phyloP scores from a whole-genome alignment of 2,888 invertebrate genomes.

The Leuctra nigra region DNA sequence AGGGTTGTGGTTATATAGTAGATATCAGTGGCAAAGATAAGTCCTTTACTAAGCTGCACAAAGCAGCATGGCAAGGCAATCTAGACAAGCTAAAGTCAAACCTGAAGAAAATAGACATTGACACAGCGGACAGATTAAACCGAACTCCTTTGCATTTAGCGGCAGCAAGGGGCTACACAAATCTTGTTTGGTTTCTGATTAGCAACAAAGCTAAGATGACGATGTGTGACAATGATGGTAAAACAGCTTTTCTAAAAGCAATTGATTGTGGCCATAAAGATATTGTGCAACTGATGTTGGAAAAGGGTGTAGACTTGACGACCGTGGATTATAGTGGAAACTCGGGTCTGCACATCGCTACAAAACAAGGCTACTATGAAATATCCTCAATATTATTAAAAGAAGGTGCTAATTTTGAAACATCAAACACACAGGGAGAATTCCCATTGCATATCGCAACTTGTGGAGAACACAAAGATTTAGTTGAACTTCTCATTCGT shows the following conservation, averaged over 20 bases:
- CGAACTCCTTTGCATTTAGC: conserved; percentile 36
- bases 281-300: conserved; percentile 33
- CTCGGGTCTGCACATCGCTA: conserved; percentile 34
- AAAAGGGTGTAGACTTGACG: conserved; percentile 33
- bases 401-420: conserved; percentile 34
- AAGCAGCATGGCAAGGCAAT: conserved; percentile 36
- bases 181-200: conserved; percentile 35
- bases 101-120: conserved; percentile 34
- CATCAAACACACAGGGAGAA: conserved; percentile 35
- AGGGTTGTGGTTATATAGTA: conserved; percentile 31
- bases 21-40: conserved; percentile 35
- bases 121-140: conserved; percentile 33
- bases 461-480: conserved; percentile 33
- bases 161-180: conserved; percentile 35
- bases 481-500: conserved; percentile 34
- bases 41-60: conserved; percentile 34
- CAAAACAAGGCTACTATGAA: conserved; percentile 34
- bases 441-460: conserved; percentile 36
- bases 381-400: conserved; percentile 35
- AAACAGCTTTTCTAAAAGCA: conserved; percentile 36
- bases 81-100: conserved; percentile 34
- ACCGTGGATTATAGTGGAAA: conserved; percentile 33
- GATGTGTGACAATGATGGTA: conserved; percentile 35
- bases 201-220: conserved; percentile 34
- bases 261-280: conserved; percentile 36